Evolutionary conservation across 2,113 vertebrate species (phyloP).

Genomic region (Myanophis thanlyinensis): DNA sequence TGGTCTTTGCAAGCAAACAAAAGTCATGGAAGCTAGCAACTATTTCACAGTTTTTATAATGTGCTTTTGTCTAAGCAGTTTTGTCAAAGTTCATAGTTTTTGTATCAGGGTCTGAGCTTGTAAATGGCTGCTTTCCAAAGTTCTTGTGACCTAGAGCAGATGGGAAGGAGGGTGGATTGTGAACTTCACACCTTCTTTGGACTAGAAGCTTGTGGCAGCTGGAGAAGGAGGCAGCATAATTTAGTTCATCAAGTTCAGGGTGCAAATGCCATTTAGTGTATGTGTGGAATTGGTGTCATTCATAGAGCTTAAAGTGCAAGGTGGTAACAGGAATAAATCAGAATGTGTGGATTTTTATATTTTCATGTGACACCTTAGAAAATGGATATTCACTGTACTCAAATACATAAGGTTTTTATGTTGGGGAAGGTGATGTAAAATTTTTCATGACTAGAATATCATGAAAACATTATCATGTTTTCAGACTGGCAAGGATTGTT

Average conservation of each 20-base stretch:
- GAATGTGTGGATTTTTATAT: slow-evolving; percentile 11
- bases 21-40: not conserved
- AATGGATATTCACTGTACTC: not conserved
- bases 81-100: not conserved
- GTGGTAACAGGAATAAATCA: slow-evolving; percentile 18
- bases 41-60: not conserved
- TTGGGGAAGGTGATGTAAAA: slow-evolving; percentile 10
- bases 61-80: not conserved
- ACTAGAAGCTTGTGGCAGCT: slow-evolving; percentile 27
- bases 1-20: not conserved
- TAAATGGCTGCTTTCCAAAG: slow-evolving; percentile 16
- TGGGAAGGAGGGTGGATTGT: not conserved
- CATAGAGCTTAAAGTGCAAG: slow-evolving; percentile 4
- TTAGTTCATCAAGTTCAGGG: slow-evolving; percentile 18
- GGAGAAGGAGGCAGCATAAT: slow-evolving; percentile 23
- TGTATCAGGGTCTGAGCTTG: rapidly evolving
- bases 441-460: not conserved
- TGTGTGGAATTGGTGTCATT: not conserved
- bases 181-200: slow-evolving; percentile 6
- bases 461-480: not conserved
- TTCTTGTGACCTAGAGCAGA: slow-evolving; percentile 4
- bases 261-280: not conserved
- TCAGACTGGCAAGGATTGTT: not conserved
- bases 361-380: not conserved
- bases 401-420: slow-evolving; percentile 19